A percentile compares a stretch with the other conserved stretches of the same genome.
Evolutionary conservation across 2,797 vertebrate genomes (phyloP).

Genomic region (Chaenodraco wilsoni): DNA sequence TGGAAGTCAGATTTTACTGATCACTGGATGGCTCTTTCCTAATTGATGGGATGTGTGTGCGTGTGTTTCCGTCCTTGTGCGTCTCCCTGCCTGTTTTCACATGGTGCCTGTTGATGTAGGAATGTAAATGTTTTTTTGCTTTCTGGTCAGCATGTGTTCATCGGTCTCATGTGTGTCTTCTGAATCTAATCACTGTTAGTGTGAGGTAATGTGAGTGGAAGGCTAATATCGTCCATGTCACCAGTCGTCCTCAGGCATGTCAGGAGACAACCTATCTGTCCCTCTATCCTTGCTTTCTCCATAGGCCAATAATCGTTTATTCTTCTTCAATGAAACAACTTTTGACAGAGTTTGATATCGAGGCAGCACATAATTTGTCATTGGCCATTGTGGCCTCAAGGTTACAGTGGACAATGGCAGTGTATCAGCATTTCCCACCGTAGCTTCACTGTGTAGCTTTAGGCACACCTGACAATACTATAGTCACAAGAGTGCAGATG

Average conservation of each 20-base stretch:
- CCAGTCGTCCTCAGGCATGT: slow-evolving; percentile 35
- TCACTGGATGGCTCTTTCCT: slow-evolving; percentile 62
- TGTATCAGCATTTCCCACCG: slow-evolving; percentile 33
- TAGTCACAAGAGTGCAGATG: slow-evolving; percentile 46
- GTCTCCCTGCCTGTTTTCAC: slow-evolving; percentile 36
- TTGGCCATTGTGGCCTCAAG: slow-evolving; percentile 2
- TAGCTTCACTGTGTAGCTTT: slow-evolving; percentile 23
- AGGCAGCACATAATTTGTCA: slow-evolving; percentile 13
- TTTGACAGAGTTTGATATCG: slow-evolving; percentile 45
- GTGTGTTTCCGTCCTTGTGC: slow-evolving; percentile 25
- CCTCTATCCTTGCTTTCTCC: slow-evolving; percentile 25
- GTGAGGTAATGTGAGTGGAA: slow-evolving; percentile 64
- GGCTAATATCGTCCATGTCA: slow-evolving; percentile 47
- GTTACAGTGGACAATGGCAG: slow-evolving; percentile 43
- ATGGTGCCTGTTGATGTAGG: slow-evolving; percentile 33
- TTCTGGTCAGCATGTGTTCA: slow-evolving; percentile 23
- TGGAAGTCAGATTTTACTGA: slow-evolving; percentile 76
- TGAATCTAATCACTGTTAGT: slow-evolving; percentile 64
- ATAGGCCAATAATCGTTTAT: slow-evolving; percentile 18
- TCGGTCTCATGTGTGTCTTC: background rate
- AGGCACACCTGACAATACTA: slow-evolving; percentile 48
- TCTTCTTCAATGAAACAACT: slow-evolving; percentile 31
- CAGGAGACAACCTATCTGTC: slow-evolving; percentile 39
- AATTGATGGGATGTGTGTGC: slow-evolving; percentile 65
- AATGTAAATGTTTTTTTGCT: slow-evolving; percentile 20